Evolutionary conservation across 2,888 invertebrate species (phyloP).

Genomic region (Eugnorisma glareosa): DNA sequence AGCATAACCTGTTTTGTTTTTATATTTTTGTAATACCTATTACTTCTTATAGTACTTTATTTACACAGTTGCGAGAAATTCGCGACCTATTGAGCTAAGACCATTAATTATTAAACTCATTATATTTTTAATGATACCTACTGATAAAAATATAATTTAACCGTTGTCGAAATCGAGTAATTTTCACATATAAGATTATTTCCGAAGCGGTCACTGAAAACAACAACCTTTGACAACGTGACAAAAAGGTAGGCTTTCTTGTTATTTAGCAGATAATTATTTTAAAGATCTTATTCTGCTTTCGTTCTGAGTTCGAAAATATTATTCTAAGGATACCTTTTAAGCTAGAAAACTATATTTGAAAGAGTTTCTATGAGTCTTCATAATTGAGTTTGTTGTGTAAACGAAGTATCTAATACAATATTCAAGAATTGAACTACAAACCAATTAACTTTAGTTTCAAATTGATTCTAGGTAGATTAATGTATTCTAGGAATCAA

Average conservation of each 20-base stretch:
- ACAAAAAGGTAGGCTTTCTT: neutral
- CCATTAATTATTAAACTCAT: slow-evolving; percentile 5
- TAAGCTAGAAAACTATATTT: slow-evolving; percentile 4
- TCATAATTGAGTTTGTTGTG: slow-evolving; percentile 18
- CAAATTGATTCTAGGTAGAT: neutral
- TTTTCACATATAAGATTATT: neutral
- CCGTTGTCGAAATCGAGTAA: neutral
- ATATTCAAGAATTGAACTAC: slow-evolving; percentile 18
- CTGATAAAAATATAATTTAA: slow-evolving; percentile 5
- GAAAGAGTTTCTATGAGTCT: neutral
- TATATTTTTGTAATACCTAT: neutral
- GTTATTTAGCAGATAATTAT: neutral
- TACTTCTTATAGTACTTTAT: neutral
- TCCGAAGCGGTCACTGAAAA: neutral
- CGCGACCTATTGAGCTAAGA: neutral
- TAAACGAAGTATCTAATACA: slow-evolving; percentile 3
- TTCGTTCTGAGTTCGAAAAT: neutral
- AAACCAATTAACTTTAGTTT: slow-evolving; percentile 17
- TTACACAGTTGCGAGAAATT: slow-evolving; percentile 28
- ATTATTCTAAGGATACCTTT: neutral
- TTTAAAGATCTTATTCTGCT: neutral
- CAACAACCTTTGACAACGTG: no score
- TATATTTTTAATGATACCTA: slow-evolving; percentile 11
- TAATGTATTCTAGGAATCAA: slow-evolving; percentile 16
- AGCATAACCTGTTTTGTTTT: slow-evolving; percentile 5